These are phyloP conservation scores for Aldrovandia affinis DNA, from an alignment of 2,797 vertebrate species.

Conservation along the genomic window DNA sequence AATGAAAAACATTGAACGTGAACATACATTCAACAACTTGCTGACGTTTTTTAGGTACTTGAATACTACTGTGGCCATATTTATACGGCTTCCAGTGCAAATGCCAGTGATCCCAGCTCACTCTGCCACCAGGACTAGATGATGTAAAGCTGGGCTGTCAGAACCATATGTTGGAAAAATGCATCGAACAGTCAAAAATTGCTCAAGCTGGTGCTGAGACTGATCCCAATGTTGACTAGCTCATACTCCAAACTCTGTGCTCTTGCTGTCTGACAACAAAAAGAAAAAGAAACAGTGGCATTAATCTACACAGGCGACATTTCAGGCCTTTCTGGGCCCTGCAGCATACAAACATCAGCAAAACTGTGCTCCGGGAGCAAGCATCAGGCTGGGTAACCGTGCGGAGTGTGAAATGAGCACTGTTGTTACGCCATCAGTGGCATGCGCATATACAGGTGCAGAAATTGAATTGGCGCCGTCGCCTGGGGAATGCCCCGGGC, in stretches of 20 bases:
- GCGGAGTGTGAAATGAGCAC: slow-evolving; percentile 51
- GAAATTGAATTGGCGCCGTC: slow-evolving; percentile 58
- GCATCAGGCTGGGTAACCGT: slow-evolving; percentile 49
- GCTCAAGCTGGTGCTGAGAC: slow-evolving; percentile 1
- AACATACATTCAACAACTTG: not conserved
- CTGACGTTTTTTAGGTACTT: not conserved
- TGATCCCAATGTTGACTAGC: not conserved
- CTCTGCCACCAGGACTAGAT: not conserved
- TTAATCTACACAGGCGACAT: not conserved
- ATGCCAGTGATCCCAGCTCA: not conserved
- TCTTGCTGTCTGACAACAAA: slow-evolving; percentile 1
- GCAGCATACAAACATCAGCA: slow-evolving; percentile 27
- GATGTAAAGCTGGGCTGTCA: not conserved
- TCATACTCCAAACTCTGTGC: not conserved
- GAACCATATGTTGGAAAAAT: not conserved
- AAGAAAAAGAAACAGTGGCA: not conserved
- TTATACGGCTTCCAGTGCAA: not conserved
- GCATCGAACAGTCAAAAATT: not conserved
- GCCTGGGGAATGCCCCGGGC: slow-evolving; percentile 52
- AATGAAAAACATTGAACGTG: slow-evolving; percentile 1
- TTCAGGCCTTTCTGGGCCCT: not conserved
- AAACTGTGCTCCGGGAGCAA: slow-evolving; percentile 47
- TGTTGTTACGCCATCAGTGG: slow-evolving; percentile 31
- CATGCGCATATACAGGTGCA: slow-evolving; percentile 40
- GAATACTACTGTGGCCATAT: too few species aligned